These are phyloP conservation scores for Tetranychus piercei DNA, from an alignment of 2,888 invertebrate species.

Conservation along the genomic window DNA sequence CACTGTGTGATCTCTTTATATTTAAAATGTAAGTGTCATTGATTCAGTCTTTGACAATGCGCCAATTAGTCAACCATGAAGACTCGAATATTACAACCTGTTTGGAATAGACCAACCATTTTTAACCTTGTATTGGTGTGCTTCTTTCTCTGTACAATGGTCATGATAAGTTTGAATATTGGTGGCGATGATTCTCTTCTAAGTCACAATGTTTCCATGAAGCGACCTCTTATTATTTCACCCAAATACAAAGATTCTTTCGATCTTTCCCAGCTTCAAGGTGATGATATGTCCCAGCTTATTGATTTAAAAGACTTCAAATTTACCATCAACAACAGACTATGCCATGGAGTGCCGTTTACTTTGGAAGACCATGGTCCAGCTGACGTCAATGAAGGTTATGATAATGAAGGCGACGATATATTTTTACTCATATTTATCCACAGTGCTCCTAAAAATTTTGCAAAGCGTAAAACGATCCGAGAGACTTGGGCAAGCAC, in stretches of 20 bases:
- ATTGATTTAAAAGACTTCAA: conserved; percentile 23
- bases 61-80: not conserved
- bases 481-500: conserved; percentile 24
- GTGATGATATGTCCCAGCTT: not conserved
- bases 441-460: conserved; percentile 26
- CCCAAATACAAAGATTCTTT: not conserved
- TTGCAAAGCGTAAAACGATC: conserved; percentile 25
- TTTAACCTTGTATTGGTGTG: not conserved
- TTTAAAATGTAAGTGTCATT: too few relatives aligned
- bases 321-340: conserved; percentile 24
- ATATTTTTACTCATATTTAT: conserved; percentile 25
- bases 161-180: not conserved
- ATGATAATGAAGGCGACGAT: not conserved
- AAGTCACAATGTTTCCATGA: not conserved
- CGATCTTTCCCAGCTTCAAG: not conserved
- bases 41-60: too few relatives aligned
- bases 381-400: not conserved
- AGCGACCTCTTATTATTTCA: not conserved
- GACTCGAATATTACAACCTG: not conserved
- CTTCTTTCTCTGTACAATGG: not conserved
- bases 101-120: not conserved
- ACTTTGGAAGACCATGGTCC: not conserved
- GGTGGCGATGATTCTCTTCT: not conserved
- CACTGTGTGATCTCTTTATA: too few relatives aligned
- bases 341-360: conserved; percentile 16